Conservation (phyloP, 2,888 invertebrate species). For the Stegophylla sp. region DNA sequence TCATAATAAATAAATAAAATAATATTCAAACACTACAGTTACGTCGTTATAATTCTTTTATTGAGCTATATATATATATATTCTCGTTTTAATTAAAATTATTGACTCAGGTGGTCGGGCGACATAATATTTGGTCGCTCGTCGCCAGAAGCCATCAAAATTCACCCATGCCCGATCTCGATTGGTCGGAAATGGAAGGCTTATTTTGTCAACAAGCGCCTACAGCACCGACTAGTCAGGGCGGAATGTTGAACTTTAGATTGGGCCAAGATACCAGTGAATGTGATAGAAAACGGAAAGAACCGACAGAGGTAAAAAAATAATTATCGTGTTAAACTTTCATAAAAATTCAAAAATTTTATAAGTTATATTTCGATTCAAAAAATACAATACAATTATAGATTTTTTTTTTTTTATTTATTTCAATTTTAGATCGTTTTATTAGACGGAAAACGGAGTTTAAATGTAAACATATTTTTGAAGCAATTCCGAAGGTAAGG, state of each 20-base stretch:
- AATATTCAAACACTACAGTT: too few species aligned
- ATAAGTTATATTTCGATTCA: constrained; percentile 7
- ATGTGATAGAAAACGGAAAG: constrained; percentile 75
- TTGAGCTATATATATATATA: too few species aligned
- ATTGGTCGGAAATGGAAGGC: constrained; percentile 94
- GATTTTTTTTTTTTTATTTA: not conserved
- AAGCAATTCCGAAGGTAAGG: constrained; percentile 89
- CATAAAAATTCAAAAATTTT: constrained; percentile 3
- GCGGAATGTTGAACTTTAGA: constrained; percentile 68
- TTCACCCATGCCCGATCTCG: constrained; percentile 82
- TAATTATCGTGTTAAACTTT: constrained; percentile 9
- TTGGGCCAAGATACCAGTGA: constrained; percentile 63
- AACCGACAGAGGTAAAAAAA: constrained; percentile 74
- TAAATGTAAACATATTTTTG: constrained; percentile 97
- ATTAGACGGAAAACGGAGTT: constrained; percentile 89
- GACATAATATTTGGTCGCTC: constrained; percentile 90
- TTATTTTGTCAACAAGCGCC: constrained; percentile 88
- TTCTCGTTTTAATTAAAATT: constrained; percentile 41
- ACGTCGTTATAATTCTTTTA: too few species aligned
- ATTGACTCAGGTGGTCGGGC: constrained; percentile 77
- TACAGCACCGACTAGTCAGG: constrained; percentile 64
- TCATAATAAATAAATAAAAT: too few species aligned
- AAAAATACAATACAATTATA: constrained; percentile 57
- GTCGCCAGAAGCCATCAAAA: constrained; percentile 85
- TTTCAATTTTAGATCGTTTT: constrained; percentile 74